Base-by-base conservation (phyloP, 2,888 invertebrate species). In the Lochmaea capreae region DNA sequence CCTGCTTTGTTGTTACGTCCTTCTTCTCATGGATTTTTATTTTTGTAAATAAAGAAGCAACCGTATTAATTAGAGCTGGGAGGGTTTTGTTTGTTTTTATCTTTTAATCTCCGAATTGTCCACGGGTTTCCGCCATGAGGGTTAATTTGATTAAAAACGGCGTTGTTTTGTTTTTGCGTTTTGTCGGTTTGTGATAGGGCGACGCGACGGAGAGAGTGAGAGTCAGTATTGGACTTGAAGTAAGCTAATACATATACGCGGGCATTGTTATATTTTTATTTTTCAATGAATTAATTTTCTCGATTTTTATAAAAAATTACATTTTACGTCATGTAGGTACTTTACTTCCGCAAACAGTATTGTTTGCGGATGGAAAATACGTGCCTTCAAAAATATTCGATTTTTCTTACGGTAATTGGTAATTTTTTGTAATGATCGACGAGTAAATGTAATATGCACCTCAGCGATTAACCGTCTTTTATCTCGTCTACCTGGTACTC, bases 61-160 rank as follows among this genome's bases (percentile, higher is more conserved):
- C 74, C 71, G 70, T 65, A 74, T 76, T 76, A 76, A 76, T 76
- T 76, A 76, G 71, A 46, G 68, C 65, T 71, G 57, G n/a, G 49
- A 73, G 73, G 18, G 74, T 68, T 68, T 72, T 71, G 76, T 76
- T 74, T 73, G 74, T 72, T 71, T 71, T 74, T 73, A 76, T 76
- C 77, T 77, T 72, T 67, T 59, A 71, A 77, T 77, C 77, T 72
- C 62, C 18, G 66, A 77, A 76, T 76, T 74, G 76, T 76, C 74
- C 74, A 61, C 68, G 74, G 67, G 66, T 72, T 76, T 75, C 74
- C 74, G 75, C 67, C 71, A 68, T 71, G 77, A 67, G 72, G 76
- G 71, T 71, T 74, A 72, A 76, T 77, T 75, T 68, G 72, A 77
- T 77, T 77, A 77, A 67, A 72, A 73, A 72, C 65, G 65, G 61